Evolutionary conservation across 2,888 invertebrate genomes (phyloP), one percentile per base, ranked within the genome.

Genomic region (Chaitophorus viminalis): DNA sequence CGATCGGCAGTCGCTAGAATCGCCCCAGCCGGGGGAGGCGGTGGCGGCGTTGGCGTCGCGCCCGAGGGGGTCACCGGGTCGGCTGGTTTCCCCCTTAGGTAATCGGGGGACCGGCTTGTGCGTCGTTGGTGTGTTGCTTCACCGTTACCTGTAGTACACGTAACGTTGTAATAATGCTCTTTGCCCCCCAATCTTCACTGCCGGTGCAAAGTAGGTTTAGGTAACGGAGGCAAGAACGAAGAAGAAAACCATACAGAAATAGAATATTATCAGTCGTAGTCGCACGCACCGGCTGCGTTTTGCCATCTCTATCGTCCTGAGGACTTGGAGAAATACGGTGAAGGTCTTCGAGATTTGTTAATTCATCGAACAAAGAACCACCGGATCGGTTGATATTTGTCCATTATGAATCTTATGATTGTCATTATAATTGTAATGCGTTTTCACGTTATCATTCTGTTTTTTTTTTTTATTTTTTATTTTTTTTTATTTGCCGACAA

Each of bases 51-150:
- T 81, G n/a, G 65, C 60, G 36, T 81, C 31, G 65, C 60, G 36
- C 87, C 54, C 87, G 39, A 87, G 79, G 87, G 87, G 86, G 87
- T 81, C 87, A 87, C 60, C 87, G 74, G 81, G 79, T 74, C 65
- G 74, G 18, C 68, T 29, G 81, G 65, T 74, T 54, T 33, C 72
- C 86, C 78, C 86, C 52, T 72, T 54, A 18, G 60, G 86, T 11
- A 8, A 25, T 54, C 54, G 25, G 39, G 60, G 21, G 70, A 54
- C 33, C 39, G 46, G 65, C 33, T 29, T 1, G 3, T 6, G 68
- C 68, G 68, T 4, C 25, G 68, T 8, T 76, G n/a, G n/a, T n/a
- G n/a, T n/a, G 65, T 84, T 76, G 39, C 65, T 76, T 46, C 65
- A 60, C 65, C 39, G 14, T 17, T 25, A 3, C 21, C 36, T n/a